These are phyloP conservation scores for Jacana jacana DNA, from an alignment of 2,113 vertebrate species.

Conservation along the genomic window DNA sequence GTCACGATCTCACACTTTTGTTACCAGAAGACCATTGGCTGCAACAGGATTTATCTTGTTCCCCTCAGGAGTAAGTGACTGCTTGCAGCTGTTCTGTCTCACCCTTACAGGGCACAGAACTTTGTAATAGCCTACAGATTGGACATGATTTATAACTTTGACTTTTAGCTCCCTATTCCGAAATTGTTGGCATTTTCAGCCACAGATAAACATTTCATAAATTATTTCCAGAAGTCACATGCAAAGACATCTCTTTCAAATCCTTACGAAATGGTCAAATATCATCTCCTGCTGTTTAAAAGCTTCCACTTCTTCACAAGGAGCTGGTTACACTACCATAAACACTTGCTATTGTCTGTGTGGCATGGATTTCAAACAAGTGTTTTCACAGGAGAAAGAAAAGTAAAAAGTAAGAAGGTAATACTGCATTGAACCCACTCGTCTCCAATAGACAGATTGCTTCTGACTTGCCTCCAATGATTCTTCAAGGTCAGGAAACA, in stretches of 20 bases:
- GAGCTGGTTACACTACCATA: background rate
- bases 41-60: background rate
- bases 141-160: background rate
- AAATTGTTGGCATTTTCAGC: background rate
- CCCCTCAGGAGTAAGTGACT: background rate
- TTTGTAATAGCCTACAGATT: background rate
- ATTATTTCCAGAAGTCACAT: background rate
- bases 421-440: background rate
- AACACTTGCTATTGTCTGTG: background rate
- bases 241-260: background rate
- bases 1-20: background rate
- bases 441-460: background rate
- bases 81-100: background rate
- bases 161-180: background rate
- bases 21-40: background rate
- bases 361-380: background rate
- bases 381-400: background rate
- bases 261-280: background rate
- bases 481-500: background rate
- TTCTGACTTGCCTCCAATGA: background rate
- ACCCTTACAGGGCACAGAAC: background rate
- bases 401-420: background rate
- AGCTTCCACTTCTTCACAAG: background rate
- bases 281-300: background rate
- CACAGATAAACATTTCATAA: background rate